Evolutionary conservation across 2,888 invertebrate species (phyloP).

Genomic region (Drosophila colorata): DNA sequence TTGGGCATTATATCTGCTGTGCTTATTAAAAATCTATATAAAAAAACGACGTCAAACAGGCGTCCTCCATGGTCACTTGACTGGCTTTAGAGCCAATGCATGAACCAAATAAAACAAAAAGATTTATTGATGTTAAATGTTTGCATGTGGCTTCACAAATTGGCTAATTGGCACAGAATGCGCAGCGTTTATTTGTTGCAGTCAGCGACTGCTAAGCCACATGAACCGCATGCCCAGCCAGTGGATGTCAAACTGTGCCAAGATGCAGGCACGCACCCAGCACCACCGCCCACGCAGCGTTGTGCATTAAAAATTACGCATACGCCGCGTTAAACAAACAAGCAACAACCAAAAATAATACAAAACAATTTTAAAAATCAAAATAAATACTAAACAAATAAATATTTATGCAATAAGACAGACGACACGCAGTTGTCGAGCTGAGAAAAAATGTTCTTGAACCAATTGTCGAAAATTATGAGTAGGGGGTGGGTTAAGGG

Average conservation of each 20-base stretch:
- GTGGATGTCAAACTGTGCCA: slow-evolving; percentile 39
- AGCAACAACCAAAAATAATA: slow-evolving; percentile 2
- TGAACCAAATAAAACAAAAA: slow-evolving; percentile 11
- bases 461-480: slow-evolving; percentile 57
- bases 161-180: slow-evolving; percentile 47
- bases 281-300: slow-evolving; percentile 34
- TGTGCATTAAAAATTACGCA: slow-evolving; percentile 58
- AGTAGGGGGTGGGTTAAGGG: background rate
- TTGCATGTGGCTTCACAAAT: slow-evolving; percentile 10
- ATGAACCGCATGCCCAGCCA: slow-evolving; percentile 5
- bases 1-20: no score
- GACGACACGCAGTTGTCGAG: slow-evolving; percentile 39
- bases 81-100: slow-evolving; percentile 8
- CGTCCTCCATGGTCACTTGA: slow-evolving; percentile 15
- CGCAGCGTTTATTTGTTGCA: slow-evolving; percentile 14
- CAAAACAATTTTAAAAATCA: background rate
- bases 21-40: slow-evolving; percentile 2
- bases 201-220: slow-evolving; percentile 3
- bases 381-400: background rate
- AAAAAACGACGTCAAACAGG: background rate
- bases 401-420: slow-evolving; percentile 46
- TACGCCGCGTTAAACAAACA: slow-evolving; percentile 63
- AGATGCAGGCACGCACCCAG: background rate
- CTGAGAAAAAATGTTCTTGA: slow-evolving; percentile 68
- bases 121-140: slow-evolving; percentile 10